Conservation (phyloP, 2,113 vertebrate species). For the Nothoprocta pentlandii region DNA sequence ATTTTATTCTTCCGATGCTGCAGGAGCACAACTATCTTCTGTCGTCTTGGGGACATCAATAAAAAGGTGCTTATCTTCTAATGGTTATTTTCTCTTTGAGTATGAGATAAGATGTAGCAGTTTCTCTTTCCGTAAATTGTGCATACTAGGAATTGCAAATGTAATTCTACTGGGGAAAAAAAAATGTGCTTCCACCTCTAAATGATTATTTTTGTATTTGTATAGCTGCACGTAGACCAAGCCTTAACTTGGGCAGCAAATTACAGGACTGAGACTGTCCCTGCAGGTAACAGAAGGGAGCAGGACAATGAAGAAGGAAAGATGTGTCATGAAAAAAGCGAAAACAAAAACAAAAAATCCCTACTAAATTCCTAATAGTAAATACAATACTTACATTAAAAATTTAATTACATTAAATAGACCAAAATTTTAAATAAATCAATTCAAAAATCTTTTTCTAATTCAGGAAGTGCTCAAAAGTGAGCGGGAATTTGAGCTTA, state of each 20-base stretch:
- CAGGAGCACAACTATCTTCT: neutral
- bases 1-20: neutral
- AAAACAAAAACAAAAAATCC: neutral
- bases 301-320: neutral
- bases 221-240: neutral
- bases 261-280: neutral
- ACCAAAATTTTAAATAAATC: neutral
- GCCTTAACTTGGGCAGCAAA: neutral
- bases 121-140: neutral
- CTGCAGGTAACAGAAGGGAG: neutral
- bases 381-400: neutral
- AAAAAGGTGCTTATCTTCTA: neutral
- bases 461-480: constrained; percentile 17
- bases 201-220: neutral
- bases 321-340: neutral
- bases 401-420: neutral
- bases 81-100: neutral
- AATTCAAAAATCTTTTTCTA: neutral
- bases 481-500: neutral
- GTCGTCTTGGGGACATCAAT: neutral
- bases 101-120: neutral
- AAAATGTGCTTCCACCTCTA: neutral
- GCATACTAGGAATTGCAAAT: fast-evolving
- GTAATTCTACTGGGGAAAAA: neutral
- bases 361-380: neutral